Percentiles rank a stretch among this genome's conserved stretches.
Evolutionary conservation across 2,888 invertebrate species (phyloP).

Genomic region (Apamea sordens): DNA sequence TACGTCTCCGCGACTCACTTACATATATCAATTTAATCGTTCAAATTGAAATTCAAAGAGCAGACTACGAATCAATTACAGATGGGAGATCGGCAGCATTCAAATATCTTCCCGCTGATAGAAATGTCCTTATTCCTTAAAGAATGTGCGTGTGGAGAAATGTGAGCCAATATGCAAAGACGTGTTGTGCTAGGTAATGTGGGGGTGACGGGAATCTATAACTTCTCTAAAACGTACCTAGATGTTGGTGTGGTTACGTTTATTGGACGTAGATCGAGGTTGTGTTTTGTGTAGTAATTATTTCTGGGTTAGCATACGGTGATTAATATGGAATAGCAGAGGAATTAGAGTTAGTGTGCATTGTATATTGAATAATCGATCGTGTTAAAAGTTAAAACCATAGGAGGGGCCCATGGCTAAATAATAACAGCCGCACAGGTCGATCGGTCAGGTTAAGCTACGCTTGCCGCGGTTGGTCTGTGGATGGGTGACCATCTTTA

Average conservation of each 20-base stretch:
- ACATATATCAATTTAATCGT: constrained; percentile 87
- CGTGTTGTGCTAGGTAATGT: constrained; percentile 63
- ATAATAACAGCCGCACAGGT: no score
- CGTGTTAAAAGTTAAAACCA: no score
- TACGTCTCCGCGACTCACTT: constrained; percentile 77
- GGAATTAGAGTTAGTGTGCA: no score
- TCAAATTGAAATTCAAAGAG: constrained; percentile 88
- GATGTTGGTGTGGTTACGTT: not conserved
- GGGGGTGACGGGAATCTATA: constrained; percentile 43
- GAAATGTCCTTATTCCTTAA: constrained; percentile 83
- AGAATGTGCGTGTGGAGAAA: constrained; percentile 89
- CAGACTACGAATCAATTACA: constrained; percentile 87
- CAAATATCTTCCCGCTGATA: constrained; percentile 86
- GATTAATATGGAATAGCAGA: not conserved
- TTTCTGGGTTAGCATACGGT: not conserved
- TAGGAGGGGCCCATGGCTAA: no score
- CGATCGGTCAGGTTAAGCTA: no score
- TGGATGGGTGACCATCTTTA: no score
- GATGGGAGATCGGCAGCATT: constrained; percentile 79
- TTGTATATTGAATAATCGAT: no score
- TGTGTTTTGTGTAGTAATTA: not conserved
- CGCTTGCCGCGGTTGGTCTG: no score
- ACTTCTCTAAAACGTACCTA: constrained; percentile 1
- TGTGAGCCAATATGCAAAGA: constrained; percentile 82
- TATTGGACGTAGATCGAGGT: not conserved